Base-by-base conservation (phyloP, 2,888 invertebrate species). In the Apomyelois bistriatella region DNA sequence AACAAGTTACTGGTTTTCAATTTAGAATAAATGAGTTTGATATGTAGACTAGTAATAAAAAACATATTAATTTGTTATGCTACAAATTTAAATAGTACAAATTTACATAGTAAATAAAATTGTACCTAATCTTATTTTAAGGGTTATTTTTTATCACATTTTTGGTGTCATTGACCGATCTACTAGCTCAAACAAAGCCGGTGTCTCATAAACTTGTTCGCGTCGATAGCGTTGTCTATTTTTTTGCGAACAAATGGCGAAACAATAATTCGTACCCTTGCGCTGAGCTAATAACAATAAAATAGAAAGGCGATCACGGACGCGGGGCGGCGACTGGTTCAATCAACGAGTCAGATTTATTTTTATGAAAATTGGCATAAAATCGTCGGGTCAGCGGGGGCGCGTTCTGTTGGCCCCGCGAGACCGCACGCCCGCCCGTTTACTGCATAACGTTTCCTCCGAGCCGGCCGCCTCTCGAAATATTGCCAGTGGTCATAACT, bases 311-410 rank as follows among this genome's bases (percentile, higher is more conserved):
- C 87, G 84, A 84, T 84, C 83, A 79, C 81, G 78, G 76, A 72
- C 75, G 70, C 75, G 74, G 81, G 79, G 70, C 72, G 87, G 82
- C 76, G 88, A 88, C 87, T 86, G 88, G 89, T 90, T 90, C 90
- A 90, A 90, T 90, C 90, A 90, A 84, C 85, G 82, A 75, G 76
- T 80, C 89, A 83, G 90, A 90, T 90, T 90, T 90, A 90, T 90
- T 90, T 90, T 90, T 90, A 90, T 90, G 90, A 90, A 90, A 88
- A 90, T 90, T 90, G 89, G 90, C 88, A 90, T 90, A 89, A 89
- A 90, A 83, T 82, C 83, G 82, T 76, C 79, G 90, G 90, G 88
- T 88, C 89, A 87, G 82, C 76, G 72, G 75, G 76, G 74, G 74
- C 74, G 72, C 80, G 79, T 76, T 13, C 30, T 30, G 43, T 30